phyloP scores from a whole-genome alignment of 2,888 invertebrate species.

The Hofmannophila pseudospretella region DNA sequence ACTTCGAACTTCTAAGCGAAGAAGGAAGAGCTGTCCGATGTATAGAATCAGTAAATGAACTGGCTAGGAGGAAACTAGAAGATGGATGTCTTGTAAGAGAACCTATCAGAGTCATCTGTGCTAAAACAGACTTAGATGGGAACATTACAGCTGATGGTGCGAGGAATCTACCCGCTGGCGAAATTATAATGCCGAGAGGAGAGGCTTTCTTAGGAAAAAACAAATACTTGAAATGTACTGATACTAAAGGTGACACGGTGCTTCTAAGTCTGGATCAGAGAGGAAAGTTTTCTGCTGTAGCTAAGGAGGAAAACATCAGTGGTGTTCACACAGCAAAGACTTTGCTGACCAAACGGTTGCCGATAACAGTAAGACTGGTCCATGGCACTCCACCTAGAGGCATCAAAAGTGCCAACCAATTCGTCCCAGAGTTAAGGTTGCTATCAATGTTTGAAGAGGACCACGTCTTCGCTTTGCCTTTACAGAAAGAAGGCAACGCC shows the following conservation, averaged over 20 bases:
- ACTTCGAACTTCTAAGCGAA: conserved; percentile 95
- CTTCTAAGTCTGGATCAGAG: conserved; percentile 91
- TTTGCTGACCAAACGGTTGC: conserved; percentile 91
- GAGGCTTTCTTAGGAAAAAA: conserved; percentile 83
- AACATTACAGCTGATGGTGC: conserved; percentile 82
- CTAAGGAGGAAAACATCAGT: conserved; percentile 95
- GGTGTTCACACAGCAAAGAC: conserved; percentile 96
- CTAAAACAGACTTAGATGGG: conserved; percentile 79
- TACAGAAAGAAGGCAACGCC: conserved; percentile 87
- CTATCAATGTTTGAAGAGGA: conserved; percentile 92
- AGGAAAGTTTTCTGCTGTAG: conserved; percentile 94
- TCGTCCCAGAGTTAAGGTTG: conserved; percentile 90
- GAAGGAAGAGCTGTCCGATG: conserved; percentile 94
- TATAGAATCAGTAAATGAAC: conserved; percentile 91
- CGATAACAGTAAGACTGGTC: conserved; percentile 93
- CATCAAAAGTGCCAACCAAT: conserved; percentile 87
- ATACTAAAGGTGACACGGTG: conserved; percentile 89
- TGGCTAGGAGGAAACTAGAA: conserved; percentile 85
- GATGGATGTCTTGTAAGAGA: conserved; percentile 89
- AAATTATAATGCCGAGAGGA: conserved; percentile 88
- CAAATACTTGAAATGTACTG: conserved; percentile 91
- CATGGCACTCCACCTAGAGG: conserved; percentile 93
- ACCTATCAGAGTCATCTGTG: conserved; percentile 83
- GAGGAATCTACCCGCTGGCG: conserved; percentile 88
- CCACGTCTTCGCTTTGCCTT: conserved; percentile 88